Conservation (phyloP, 2,888 invertebrate species). For the Ophonus ardosiacus region DNA sequence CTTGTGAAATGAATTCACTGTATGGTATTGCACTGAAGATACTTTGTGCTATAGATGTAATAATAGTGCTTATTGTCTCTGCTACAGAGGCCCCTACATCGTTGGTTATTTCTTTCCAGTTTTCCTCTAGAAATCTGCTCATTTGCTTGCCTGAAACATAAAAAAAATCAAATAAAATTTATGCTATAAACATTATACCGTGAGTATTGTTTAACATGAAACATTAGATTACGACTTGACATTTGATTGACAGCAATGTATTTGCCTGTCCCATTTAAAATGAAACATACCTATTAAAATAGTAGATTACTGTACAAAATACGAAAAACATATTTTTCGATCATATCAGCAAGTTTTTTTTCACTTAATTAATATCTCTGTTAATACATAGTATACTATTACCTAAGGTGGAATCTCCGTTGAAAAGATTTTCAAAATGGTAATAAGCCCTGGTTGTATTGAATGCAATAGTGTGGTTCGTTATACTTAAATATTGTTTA, state of each 20-base stretch:
- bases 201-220: background rate
- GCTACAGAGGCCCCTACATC: conserved; percentile 72
- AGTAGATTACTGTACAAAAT: too few species aligned
- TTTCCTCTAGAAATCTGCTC: conserved; percentile 75
- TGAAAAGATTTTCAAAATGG: conserved; percentile 68
- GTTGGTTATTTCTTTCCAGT: conserved; percentile 73
- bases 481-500: conserved; percentile 67
- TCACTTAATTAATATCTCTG: too few species aligned
- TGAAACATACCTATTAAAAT: too few species aligned
- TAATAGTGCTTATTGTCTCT: conserved; percentile 69
- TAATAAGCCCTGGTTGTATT: conserved; percentile 68
- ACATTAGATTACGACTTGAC: too few species aligned
- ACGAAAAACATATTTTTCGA: background rate
- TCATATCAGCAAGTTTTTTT: background rate
- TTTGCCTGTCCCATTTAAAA: too few species aligned
- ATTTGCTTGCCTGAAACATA: conserved; percentile 72
- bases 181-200: background rate
- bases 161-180: conserved; percentile 15
- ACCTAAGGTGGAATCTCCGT: conserved; percentile 66
- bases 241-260: too few species aligned
- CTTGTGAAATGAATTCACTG: conserved; percentile 60
- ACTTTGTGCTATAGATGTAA: conserved; percentile 66
- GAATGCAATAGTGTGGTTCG: conserved; percentile 61
- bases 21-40: conserved; percentile 70
- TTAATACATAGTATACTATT: background rate